Evolutionary conservation across 2,888 invertebrate genomes (phyloP).

Genomic region (Callinectes sapidus): DNA sequence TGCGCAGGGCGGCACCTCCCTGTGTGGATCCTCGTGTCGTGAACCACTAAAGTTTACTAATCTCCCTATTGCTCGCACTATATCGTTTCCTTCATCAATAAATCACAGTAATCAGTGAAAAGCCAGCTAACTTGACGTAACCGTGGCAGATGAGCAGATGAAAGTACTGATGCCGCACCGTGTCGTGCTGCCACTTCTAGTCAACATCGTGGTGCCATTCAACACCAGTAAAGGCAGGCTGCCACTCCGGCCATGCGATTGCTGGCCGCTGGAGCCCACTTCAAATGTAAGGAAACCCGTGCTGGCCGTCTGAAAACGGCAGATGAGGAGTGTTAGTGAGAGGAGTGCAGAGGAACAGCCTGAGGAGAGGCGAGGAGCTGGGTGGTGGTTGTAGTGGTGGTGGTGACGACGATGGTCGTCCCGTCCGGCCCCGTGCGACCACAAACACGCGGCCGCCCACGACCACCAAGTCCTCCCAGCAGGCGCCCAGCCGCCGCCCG

Average conservation of each 20-base stretch:
- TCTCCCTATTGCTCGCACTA: background rate
- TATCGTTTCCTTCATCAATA: background rate
- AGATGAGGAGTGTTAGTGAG: background rate
- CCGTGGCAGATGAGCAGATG: background rate
- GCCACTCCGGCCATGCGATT: background rate
- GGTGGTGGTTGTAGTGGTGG: background rate
- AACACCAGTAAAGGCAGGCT: background rate
- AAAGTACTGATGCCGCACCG: background rate
- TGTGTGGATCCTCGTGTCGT: background rate
- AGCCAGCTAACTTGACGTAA: background rate
- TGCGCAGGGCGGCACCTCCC: conserved; percentile 24
- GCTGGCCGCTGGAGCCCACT: background rate
- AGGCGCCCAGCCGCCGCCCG: conserved; percentile 8
- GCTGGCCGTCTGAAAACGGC: background rate
- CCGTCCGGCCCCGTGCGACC: conserved; percentile 24
- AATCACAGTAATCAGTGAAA: background rate
- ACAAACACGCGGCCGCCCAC: conserved; percentile 31
- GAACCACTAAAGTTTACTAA: background rate
- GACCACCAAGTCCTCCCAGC: conserved; percentile 29
- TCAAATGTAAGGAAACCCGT: background rate
- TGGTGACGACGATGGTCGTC: background rate
- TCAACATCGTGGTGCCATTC: background rate
- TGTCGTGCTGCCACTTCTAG: background rate
- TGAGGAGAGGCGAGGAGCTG: conserved; percentile 13
- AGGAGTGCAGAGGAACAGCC: background rate